Percentiles rank a stretch among this genome's conserved stretches.
phyloP scores from a whole-genome alignment of 2,888 invertebrate species.

The Pseudococcus jackbeardsleyi region DNA sequence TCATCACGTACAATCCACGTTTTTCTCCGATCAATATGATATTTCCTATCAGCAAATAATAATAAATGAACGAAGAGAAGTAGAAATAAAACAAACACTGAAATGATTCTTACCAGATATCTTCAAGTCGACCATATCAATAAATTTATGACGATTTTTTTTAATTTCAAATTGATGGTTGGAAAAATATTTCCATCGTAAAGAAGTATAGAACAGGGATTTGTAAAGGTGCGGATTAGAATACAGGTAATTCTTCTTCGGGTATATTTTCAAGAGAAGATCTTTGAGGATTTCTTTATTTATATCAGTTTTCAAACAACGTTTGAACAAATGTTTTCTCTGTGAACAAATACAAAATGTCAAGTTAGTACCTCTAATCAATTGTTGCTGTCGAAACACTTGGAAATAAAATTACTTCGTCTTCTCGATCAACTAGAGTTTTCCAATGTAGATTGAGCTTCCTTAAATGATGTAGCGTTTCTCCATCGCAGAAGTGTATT shows the following conservation, averaged over 20 bases:
- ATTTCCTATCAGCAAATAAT: neutral
- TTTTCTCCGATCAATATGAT: neutral
- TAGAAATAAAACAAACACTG: neutral
- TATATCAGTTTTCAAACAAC: neutral
- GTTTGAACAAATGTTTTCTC: conserved; percentile 49
- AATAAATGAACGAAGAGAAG: neutral
- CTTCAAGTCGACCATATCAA: conserved; percentile 27
- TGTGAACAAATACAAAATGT: neutral
- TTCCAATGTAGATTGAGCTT: neutral
- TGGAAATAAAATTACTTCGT: conserved; percentile 13
- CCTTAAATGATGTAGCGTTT: neutral
- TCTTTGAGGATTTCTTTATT: neutral
- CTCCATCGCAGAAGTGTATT: conserved; percentile 32
- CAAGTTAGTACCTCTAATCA: neutral
- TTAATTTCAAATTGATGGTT: neutral
- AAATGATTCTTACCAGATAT: neutral
- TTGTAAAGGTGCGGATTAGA: neutral
- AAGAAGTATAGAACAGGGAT: neutral
- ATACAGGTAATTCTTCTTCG: neutral
- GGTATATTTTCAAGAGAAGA: neutral
- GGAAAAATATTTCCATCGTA: conserved; percentile 1
- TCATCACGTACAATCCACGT: conserved; percentile 26
- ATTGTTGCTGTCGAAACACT: no score
- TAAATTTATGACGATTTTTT: neutral
- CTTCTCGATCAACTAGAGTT: conserved; percentile 23